phyloP scores from a whole-genome alignment of 2,113 vertebrate genomes.

The Protobothrops mucrosquamatus region DNA sequence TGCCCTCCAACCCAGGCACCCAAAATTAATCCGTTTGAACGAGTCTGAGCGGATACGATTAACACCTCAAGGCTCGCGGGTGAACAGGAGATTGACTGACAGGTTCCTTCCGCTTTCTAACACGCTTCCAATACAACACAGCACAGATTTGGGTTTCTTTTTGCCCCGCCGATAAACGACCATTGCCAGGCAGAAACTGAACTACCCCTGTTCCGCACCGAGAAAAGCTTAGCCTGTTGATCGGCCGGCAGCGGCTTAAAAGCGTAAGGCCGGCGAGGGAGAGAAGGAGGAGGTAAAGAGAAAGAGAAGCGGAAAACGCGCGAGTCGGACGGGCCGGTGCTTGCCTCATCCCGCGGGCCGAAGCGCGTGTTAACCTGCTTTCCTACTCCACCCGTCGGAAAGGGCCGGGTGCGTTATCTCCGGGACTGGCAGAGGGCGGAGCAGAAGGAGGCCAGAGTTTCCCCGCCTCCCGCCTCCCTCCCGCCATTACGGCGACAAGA shows the following conservation, averaged over 20 bases:
- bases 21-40: background rate
- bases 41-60: background rate
- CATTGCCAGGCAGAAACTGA: background rate
- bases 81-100: background rate
- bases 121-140: background rate
- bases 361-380: background rate
- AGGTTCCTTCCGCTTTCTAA: background rate
- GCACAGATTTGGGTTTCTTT: background rate
- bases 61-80: background rate
- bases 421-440: background rate
- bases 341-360: background rate
- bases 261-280: background rate
- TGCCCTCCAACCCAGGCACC: background rate
- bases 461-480: background rate
- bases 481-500: conserved; percentile 45
- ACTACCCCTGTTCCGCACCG: background rate
- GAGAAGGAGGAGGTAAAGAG: no score
- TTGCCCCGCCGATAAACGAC: background rate
- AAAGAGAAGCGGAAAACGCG: no score
- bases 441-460: background rate
- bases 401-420: background rate
- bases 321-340: no score
- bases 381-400: background rate
- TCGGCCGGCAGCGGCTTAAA: background rate
- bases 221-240: background rate